Evolutionary conservation across 37 sponge, comb jelly and placozoan species (phyloP), one percentile per base, ranked within the genome.

Genomic region (Haliclona indistincta): DNA sequence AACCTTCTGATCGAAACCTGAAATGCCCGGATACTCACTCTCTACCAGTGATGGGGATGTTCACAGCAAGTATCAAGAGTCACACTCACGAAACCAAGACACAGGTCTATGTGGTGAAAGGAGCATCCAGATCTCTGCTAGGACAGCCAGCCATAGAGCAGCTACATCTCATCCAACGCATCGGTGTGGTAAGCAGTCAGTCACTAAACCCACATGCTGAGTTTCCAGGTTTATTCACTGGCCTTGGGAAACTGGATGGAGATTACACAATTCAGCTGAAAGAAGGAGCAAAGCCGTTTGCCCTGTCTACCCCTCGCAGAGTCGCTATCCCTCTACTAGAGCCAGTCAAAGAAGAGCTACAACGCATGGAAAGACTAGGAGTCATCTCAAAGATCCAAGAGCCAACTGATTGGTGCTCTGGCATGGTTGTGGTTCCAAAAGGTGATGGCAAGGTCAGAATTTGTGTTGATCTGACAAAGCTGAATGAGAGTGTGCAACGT

Each of bases 121-220:
- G 54, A 32, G 38, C 64, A 11, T 39, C 26, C 29, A 76, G 22
- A 42, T 36, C 77, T 25, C 52, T 76, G n/a, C 34, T 82, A 8
- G 83, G 83, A 43, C 56, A 54, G 22, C 83, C 60, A 64, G 75
- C 75, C 2, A 82, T 82, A 11, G 75, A 73, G 51, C 17, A 38
- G 2, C 60, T 82, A 6, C 22, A 38, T 17, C 65, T 84, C 20
- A 19, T 83, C 19, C 10, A 19, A 3, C 38, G 77, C 13, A 39
- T 84, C 20, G 43, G 8, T 8, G n/a, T 29, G 22, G 38, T 84
- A 13, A 37, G 66, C 22, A 23, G 42, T 20, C 23, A 13, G n/a
- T 20, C 63, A 38, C 36, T 70, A 28, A 23, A 38, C 17, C 47
- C 62, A 41, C 38, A 22, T 33, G 3, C 26, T 34, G 67, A 71